Evolutionary conservation across 2,113 vertebrate species (phyloP).

Genomic region (rat (Rattus norvegicus)): GRCr8 NC_086019.1:55965501-55966000

Average conservation of each 20-base stretch:
- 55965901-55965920: neutral
- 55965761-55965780: neutral
- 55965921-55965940: neutral
- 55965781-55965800: too few relatives aligned
- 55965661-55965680: too few relatives aligned
- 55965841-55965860: neutral
- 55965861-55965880: neutral
- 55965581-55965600: too few relatives aligned
- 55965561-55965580: neutral
- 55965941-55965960: too few relatives aligned
- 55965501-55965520: neutral
- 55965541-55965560: neutral
- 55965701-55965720: fast-evolving
- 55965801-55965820: neutral
- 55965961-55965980: slow-evolving; percentile 47
- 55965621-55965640: fast-evolving
- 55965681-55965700: too few relatives aligned
- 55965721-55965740: too few relatives aligned
- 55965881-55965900: neutral
- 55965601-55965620: neutral
- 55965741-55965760: fast-evolving
- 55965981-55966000: slow-evolving; percentile 90
- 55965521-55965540: too few relatives aligned
- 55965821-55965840: neutral
- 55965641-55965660: neutral